A percentile compares a stretch with the other conserved stretches of the same genome.
Conservation (phyloP, 2,888 invertebrate species). For the Nemurella pictetii region DNA sequence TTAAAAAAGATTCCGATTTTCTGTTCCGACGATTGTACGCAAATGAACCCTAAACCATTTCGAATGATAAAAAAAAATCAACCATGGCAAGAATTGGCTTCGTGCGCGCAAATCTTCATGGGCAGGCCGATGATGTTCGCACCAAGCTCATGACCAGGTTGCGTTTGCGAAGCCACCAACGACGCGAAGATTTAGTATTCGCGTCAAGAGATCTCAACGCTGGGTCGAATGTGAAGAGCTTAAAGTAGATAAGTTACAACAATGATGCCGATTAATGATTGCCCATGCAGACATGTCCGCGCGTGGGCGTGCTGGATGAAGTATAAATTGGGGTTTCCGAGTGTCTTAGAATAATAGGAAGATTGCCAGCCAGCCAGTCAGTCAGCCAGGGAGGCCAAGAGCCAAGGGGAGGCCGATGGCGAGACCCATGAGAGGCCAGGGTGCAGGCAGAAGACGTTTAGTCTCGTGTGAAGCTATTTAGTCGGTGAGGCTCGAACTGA, state of each 20-base stretch:
- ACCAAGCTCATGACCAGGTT: not conserved
- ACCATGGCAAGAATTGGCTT: not conserved
- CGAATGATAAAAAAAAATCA: not conserved
- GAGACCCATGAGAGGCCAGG: no score
- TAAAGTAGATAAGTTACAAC: not conserved
- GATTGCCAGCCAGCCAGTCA: no score
- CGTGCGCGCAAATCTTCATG: not conserved
- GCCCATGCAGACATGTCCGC: not conserved
- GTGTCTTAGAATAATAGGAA: not conserved
- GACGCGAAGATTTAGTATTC: not conserved
- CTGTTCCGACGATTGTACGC: not conserved
- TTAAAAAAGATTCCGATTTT: not conserved
- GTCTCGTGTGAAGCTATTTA: not conserved
- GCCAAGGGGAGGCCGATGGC: no score
- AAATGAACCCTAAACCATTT: not conserved
- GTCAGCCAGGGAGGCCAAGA: no score
- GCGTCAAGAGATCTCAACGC: not conserved
- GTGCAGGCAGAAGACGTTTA: not conserved
- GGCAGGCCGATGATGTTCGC: not conserved
- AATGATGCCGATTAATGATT: not conserved
- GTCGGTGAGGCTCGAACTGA: not conserved
- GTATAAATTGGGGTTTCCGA: not conserved
- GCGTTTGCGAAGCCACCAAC: not conserved
- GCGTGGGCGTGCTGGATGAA: not conserved
- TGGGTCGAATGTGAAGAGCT: not conserved